Conservation (phyloP, 2,113 vertebrate genomes). For the Eurypyga helias region DNA sequence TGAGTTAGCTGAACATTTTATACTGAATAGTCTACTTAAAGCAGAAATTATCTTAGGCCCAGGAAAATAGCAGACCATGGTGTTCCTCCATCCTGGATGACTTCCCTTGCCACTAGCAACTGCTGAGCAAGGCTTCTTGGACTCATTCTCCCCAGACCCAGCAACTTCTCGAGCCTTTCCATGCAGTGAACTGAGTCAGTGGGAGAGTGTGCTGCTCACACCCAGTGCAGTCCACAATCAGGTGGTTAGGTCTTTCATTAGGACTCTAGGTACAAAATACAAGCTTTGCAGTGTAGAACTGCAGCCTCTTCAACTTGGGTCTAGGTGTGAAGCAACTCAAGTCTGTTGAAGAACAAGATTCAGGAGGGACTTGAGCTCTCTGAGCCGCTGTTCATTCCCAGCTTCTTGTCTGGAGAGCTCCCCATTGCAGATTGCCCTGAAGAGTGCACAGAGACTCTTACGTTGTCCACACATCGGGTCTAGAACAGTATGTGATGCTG, state of each 20-base stretch:
- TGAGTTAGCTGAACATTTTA: neutral
- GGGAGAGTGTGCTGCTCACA: neutral
- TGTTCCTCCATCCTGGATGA: neutral
- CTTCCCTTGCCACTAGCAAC: neutral
- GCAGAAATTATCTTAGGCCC: neutral
- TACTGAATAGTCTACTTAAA: neutral
- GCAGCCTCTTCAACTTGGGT: neutral
- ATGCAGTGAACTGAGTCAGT: neutral
- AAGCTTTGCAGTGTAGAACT: neutral
- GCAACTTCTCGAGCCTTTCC: neutral
- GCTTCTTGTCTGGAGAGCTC: neutral
- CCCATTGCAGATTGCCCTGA: neutral
- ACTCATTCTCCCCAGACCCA: neutral
- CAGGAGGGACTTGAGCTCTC: neutral
- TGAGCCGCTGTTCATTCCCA: neutral
- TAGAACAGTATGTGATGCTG: neutral
- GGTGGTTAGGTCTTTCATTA: neutral
- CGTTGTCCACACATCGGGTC: neutral
- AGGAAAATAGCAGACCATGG: neutral
- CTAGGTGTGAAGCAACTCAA: neutral
- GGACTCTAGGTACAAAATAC: neutral
- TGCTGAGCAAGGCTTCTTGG: neutral
- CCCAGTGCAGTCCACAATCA: neutral
- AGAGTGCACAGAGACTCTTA: neutral
- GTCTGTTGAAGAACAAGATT: neutral